These are phyloP conservation scores for Drymodes brunneopygia DNA, from an alignment of 2,113 vertebrate genomes.

Conservation along the genomic window DNA sequence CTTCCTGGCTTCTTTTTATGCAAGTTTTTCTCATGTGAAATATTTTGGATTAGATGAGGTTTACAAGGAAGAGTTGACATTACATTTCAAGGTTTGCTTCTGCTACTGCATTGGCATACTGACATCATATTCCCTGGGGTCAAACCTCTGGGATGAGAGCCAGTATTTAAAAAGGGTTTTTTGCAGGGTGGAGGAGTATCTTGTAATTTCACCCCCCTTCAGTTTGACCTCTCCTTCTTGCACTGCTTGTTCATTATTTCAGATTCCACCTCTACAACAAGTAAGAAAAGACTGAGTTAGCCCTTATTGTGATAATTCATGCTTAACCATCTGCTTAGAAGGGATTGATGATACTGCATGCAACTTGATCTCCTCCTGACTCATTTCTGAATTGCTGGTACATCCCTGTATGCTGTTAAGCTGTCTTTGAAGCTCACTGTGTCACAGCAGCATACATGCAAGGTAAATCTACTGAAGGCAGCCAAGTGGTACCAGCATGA, in stretches of 20 bases:
- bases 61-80: conserved; percentile 11
- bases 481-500: neutral
- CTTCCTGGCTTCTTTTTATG: neutral
- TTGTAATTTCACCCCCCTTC: neutral
- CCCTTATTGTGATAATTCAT: neutral
- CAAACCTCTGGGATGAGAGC: neutral
- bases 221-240: neutral
- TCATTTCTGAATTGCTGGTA: neutral
- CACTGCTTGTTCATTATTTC: neutral
- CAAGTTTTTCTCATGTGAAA: neutral
- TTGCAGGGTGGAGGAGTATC: neutral
- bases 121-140: conserved; percentile 24
- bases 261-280: neutral
- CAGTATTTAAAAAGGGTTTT: conserved; percentile 21
- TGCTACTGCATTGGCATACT: neutral
- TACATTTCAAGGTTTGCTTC: conserved; percentile 23
- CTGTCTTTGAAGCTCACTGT: conserved; percentile 28
- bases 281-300: neutral
- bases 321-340: neutral
- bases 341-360: neutral
- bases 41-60: conserved; percentile 24
- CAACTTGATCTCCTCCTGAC: neutral
- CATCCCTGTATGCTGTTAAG: neutral
- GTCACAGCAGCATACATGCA: neutral
- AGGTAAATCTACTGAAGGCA: neutral